Percentiles rank a stretch among this genome's conserved stretches.
phyloP scores from a whole-genome alignment of 2,113 vertebrate species.

The human (Homo sapiens) region GRCh38 chr9:102677501-102678000 shows the following conservation, averaged over 20 bases:
- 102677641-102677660: background rate
- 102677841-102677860: background rate
- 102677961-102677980: background rate
- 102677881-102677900: background rate
- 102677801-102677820: background rate
- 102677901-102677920: background rate
- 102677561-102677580: background rate
- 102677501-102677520: too few species aligned
- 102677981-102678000: background rate
- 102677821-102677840: background rate
- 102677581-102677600: background rate
- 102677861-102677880: background rate
- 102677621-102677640: background rate
- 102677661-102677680: background rate
- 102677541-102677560: too few species aligned
- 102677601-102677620: background rate
- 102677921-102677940: background rate
- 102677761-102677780: background rate
- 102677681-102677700: background rate
- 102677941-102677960: background rate
- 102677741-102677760: background rate
- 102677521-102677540: too few species aligned
- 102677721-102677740: background rate
- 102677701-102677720: background rate
- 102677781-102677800: background rate